Evolutionary conservation across 2,113 vertebrate species (phyloP).

Genomic region (Stegastes partitus): DNA sequence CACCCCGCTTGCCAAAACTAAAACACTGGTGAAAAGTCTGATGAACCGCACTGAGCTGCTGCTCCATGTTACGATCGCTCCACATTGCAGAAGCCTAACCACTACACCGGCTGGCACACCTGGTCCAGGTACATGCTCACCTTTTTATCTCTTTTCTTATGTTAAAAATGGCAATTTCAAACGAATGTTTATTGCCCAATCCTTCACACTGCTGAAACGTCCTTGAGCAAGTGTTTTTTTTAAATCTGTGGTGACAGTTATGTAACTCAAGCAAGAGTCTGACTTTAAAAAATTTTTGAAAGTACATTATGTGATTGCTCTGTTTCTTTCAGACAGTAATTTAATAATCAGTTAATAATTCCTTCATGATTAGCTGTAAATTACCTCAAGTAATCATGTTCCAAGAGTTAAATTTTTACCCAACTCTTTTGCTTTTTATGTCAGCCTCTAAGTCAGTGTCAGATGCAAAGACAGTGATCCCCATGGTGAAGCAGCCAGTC

Average conservation of each 20-base stretch:
- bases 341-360: background rate
- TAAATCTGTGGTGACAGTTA: conserved; percentile 2
- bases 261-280: background rate
- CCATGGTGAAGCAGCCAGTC: conserved; percentile 93
- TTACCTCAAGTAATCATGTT: background rate
- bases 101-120: conserved; percentile 93
- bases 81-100: conserved; percentile 93
- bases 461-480: conserved; percentile 91
- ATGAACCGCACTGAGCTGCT: conserved; percentile 97
- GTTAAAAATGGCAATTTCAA: background rate
- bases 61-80: conserved; percentile 95
- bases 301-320: background rate
- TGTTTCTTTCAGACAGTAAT: background rate
- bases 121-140: conserved; percentile 87
- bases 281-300: background rate
- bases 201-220: background rate
- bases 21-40: conserved; percentile 93
- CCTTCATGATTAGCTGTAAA: background rate
- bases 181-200: background rate
- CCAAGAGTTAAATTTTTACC: background rate
- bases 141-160: background rate
- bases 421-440: conserved; percentile 10
- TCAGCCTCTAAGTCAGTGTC: conserved; percentile 95
- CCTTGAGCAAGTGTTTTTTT: background rate
- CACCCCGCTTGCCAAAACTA: conserved; percentile 92